phyloP scores from a whole-genome alignment of 2,888 invertebrate genomes.

The Pollenia griseotomentosa region DNA sequence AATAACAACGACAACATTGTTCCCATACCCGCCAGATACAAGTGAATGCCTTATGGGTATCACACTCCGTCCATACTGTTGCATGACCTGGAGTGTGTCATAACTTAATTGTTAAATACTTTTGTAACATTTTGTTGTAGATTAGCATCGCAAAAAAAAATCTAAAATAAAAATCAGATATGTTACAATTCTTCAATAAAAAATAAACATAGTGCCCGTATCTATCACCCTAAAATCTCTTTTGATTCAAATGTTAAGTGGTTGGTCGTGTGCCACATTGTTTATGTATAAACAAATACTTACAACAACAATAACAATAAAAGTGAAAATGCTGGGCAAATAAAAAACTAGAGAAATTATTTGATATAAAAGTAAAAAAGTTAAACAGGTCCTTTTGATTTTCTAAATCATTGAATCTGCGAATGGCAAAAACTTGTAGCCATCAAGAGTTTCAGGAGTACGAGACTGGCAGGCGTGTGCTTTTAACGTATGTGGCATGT shows the following conservation, averaged over 20 bases:
- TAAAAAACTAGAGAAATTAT: conserved; percentile 22
- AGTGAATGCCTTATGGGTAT: conserved; percentile 11
- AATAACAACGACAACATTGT: conserved; percentile 43
- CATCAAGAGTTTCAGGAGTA: conserved; percentile 2
- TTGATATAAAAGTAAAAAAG: conserved; percentile 54
- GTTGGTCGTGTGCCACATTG: conserved; percentile 68
- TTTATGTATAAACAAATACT: conserved; percentile 68
- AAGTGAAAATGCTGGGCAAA: conserved; percentile 37
- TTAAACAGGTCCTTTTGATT: conserved; percentile 72
- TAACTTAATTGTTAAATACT: conserved; percentile 84
- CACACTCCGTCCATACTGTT: conserved; percentile 21
- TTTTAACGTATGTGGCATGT: conserved; percentile 63
- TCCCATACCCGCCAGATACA: conserved; percentile 14
- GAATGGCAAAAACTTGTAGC: not conserved
- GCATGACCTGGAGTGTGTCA: conserved; percentile 77
- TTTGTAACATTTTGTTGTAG: conserved; percentile 83
- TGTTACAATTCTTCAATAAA: conserved; percentile 28
- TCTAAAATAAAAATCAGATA: conserved; percentile 27
- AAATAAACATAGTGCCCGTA: not conserved
- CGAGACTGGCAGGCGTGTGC: conserved; percentile 32
- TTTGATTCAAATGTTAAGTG: conserved; percentile 63
- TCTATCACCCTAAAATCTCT: conserved; percentile 43
- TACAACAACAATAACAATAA: conserved; percentile 51
- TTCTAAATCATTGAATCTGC: conserved; percentile 62
- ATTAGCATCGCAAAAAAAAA: conserved; percentile 81